Percentiles rank a stretch among this genome's conserved stretches.
Conservation (phyloP, 2,888 invertebrate genomes). For the Meloe dianella region DNA sequence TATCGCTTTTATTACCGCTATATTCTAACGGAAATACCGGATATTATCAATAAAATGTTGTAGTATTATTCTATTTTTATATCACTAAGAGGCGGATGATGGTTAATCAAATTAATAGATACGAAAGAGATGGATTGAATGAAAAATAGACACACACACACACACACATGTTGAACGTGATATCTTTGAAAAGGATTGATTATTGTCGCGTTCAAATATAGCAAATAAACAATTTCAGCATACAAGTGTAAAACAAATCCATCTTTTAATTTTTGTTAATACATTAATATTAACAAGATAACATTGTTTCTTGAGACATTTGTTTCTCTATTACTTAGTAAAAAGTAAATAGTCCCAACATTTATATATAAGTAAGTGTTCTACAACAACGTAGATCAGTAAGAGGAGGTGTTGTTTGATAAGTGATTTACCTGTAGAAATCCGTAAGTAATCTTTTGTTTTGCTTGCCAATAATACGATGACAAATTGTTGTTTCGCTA, state of each 20-base stretch:
- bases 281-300: conserved; percentile 35
- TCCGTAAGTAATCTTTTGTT: neutral
- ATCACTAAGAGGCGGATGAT: conserved; percentile 16
- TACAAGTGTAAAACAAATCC: too few species aligned
- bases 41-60: conserved; percentile 28
- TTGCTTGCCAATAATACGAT: neutral
- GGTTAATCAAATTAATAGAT: neutral
- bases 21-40: conserved; percentile 21
- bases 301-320: conserved; percentile 44
- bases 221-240: too few species aligned
- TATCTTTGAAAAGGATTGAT: neutral
- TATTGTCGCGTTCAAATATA: neutral
- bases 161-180: neutral
- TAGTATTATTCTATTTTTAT: conserved; percentile 27
- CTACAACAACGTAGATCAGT: neutral
- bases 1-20: too few species aligned
- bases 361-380: conserved; percentile 14
- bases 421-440: neutral
- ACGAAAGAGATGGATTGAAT: neutral
- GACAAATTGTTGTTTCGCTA: neutral
- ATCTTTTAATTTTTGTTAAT: conserved; percentile 14
- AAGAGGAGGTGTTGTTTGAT: neutral
- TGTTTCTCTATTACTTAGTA: conserved; percentile 30
- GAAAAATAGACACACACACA: neutral
- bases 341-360: conserved; percentile 30